Base-by-base conservation (phyloP, 2,113 vertebrate genomes). In the Leptobrachium leishanense region DNA sequence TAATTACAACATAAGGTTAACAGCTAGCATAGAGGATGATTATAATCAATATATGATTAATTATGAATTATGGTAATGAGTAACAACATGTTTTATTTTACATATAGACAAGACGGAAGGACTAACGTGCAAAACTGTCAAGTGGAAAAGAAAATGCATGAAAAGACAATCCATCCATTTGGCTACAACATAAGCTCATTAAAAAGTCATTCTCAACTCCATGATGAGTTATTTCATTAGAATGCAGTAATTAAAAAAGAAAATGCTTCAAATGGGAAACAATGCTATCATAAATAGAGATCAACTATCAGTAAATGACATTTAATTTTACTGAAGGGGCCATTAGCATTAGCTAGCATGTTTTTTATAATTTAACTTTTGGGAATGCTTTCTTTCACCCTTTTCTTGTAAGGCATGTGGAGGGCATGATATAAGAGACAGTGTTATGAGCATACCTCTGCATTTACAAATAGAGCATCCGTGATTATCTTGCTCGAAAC, bases 401-500 rank as follows among this genome's bases (percentile, higher is more conserved):
- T 44, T 12, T 31, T 12, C 54, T 31, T 11, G 69, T 75, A 77
- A 43, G 62, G 11, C 63, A 76, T 10, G 10, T 7, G 2, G 59
- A 7, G 39, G 20, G 55, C 55, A 63, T 69, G 15, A 68, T 81
- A 20, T 5, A 77, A 75, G 57, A 0, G 13, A 39, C 0, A 10
- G 0, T 2, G 1, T 62, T 0, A 1, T 62, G 20, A 31, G 90
- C 92, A 0, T 87, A 97, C 95, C 95, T 93, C 91, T 90, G 84
- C 95, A 97, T 81, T 92, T 95, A 90, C 95, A 97, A 84, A 90
- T 86, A 57, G 91, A 88, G 68, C 95, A 97, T 75, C 94, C 95
- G 0, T 93, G 92, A 70, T 75, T 86, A 73, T 96, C 94, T 80
- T 94, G 91, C 88, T 95, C 92, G 87, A 95, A 95, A 72, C 95